Evolutionary conservation across 1,140 invertebrate species (phyloP).

Genomic region (Pygmarrhopalites habei): DNA sequence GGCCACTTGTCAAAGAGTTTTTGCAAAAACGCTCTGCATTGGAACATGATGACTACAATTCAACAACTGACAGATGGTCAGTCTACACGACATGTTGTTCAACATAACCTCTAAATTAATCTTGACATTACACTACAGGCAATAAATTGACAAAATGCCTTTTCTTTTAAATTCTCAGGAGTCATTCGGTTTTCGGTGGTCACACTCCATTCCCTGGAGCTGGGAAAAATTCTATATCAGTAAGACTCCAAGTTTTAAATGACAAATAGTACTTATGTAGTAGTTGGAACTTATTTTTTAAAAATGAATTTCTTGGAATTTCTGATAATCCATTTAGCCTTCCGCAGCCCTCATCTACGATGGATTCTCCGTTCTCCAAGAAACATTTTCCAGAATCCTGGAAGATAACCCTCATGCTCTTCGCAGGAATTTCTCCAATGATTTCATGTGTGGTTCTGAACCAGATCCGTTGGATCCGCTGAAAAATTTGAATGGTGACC

Average conservation of each 20-base stretch:
- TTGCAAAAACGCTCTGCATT: constrained; percentile 21
- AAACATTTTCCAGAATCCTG: constrained; percentile 75
- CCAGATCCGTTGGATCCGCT: constrained; percentile 1
- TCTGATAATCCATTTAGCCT: constrained; percentile 21
- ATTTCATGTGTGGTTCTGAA: constrained; percentile 24
- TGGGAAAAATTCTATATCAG: constrained; percentile 36
- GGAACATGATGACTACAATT: too few relatives aligned
- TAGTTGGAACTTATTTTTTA: not conserved
- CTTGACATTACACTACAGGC: too few relatives aligned
- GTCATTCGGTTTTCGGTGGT: too few relatives aligned
- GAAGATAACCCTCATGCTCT: constrained; percentile 59
- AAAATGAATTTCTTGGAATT: not conserved
- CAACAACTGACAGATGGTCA: too few relatives aligned
- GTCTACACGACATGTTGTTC: too few relatives aligned
- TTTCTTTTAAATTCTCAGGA: too few relatives aligned
- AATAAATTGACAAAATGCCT: too few relatives aligned
- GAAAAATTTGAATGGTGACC: not conserved
- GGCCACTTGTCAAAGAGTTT: constrained; percentile 63
- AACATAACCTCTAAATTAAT: too few relatives aligned
- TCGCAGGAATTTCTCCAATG: constrained; percentile 11
- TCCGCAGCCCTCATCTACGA: constrained; percentile 76
- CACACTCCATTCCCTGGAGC: constrained; percentile 35
- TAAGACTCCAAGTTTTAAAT: not conserved
- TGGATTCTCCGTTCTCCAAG: constrained; percentile 78
- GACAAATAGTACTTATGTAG: constrained; percentile 1